Base-by-base conservation (phyloP, 2,113 vertebrate genomes). In the Antigone vipio region DNA sequence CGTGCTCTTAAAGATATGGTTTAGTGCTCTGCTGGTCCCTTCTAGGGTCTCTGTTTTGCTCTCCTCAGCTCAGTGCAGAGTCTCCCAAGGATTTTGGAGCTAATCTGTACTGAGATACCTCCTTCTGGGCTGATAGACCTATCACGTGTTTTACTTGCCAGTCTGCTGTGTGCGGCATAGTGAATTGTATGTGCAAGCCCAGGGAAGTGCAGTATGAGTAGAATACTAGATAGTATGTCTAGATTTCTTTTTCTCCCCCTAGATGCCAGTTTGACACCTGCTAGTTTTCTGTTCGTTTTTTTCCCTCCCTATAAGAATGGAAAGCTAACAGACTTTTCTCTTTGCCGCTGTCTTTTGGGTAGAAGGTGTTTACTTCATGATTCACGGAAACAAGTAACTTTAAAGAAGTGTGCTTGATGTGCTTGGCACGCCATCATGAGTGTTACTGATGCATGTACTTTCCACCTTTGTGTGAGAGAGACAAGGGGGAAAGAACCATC, bases 181-280 rank as follows among this genome's bases (percentile, higher is more conserved):
- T 0, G 1, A n/a, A 9, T 29, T 42, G 26, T n/a, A 29, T 3
- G 0, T 21, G 12, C 35, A 75, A 81, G 7, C 14, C 27, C 53
- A 44, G 88, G 35, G 38, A 38, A 44, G 49, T 26, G 20, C 42
- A 50, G 34, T 58, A 2, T 1, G 5, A 74, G 30, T 56, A 12
- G 9, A 55, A 45, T 29, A 15, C 22, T 35, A 30, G 30, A 8
- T 60, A 26, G 50, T 74, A 7, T 9, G 9, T 67, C 29, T 59
- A 38, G 29, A 24, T 59, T 85, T 67, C 7, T 45, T 77, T 56
- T 81, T 81, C 29, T 72, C 23, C 67, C 63, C 20, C 29, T 76
- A 85, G 78, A 23, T 95, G 40, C 50, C 40, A 40, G 45, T 52
- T 32, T 83, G 59, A 82, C 6, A 78, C 22, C 15, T 73, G 62